Evolutionary conservation across 2,113 vertebrate species (phyloP).

Genomic region (Xyliphius kryptos): DNA sequence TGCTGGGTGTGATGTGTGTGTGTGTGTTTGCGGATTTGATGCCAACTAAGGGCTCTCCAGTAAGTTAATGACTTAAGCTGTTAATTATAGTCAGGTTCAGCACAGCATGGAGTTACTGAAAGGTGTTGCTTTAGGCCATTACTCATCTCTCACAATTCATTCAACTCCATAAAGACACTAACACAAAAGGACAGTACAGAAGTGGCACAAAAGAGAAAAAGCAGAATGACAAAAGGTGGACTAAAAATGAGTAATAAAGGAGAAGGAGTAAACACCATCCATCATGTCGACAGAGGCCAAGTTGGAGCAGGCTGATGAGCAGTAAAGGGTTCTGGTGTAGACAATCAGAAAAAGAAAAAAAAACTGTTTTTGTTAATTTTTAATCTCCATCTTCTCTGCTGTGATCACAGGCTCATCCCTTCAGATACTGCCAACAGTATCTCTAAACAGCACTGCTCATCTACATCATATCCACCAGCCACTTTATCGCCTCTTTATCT

Average conservation of each 20-base stretch:
- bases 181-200: slow-evolving; percentile 9
- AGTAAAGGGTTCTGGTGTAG: not conserved
- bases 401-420: not conserved
- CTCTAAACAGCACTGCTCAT: not conserved
- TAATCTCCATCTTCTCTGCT: not conserved
- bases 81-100: slow-evolving; percentile 12
- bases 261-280: slow-evolving; percentile 53
- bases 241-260: slow-evolving; percentile 2
- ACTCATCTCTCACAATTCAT: slow-evolving; percentile 1
- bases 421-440: not conserved
- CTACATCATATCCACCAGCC: not conserved
- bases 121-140: not conserved
- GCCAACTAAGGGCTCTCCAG: not conserved
- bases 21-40: too few species aligned
- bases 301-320: slow-evolving; percentile 23
- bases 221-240: not conserved
- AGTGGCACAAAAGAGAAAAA: slow-evolving; percentile 22
- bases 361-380: slow-evolving; percentile 17
- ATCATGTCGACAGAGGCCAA: slow-evolving; percentile 46
- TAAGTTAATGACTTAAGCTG: slow-evolving; percentile 18
- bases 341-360: slow-evolving; percentile 7
- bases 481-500: not conserved
- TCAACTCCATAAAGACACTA: not conserved
- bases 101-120: not conserved
- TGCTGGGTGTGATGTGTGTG: too few species aligned